Evolutionary conservation across 2,113 vertebrate species (phyloP), one percentile per base, ranked within the genome.

Genomic region (Tachysurus fulvidraco): DNA sequence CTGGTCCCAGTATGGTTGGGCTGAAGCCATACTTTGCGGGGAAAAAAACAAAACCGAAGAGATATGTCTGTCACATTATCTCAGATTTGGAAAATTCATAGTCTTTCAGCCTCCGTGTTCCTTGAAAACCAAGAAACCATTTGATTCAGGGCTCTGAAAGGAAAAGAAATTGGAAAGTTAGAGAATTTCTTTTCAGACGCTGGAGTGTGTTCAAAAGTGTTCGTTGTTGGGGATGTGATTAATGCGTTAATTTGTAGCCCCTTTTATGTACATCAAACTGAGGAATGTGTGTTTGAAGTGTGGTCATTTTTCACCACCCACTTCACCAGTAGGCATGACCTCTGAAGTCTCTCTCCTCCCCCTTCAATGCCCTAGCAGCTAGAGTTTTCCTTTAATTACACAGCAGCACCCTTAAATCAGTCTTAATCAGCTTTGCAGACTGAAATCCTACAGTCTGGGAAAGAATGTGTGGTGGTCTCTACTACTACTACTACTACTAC

Each of bases 1-100:
- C 55, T 95, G 91, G 64, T 93, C 91, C 97, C 97, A 98, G 94
- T 93, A 97, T 83, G 92, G 91, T 91, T 95, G 95, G 91, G 93
- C 89, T 46, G 52, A 92, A 82, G 95, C 95, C 95, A 97, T 93
- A 90, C 92, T 93, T 89, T 93, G 91, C 86, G 83, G 5, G 12
- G 41, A 23, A 36, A 57, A 79, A 36, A 57, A 46, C 21, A 80
- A 92, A 89, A 77, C 30, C 84, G 71, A 83, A 85, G 92, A 89
- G 0, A 88, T 92, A 87, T 95, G 96, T 83, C 95, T 95, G 96
- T 83, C 95, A 90, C 16, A 95, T 94, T 62, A 91, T 88, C 83
- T 93, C 81, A 95, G 92, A 90, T 94, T 93, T 41, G 93, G 94
- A 76, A 92, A 92, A 83, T 94, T 95, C 95, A 96, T 96, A 0